These are phyloP conservation scores for Rhamnusium bicolor DNA, from an alignment of 2,888 invertebrate species.

Conservation along the genomic window DNA sequence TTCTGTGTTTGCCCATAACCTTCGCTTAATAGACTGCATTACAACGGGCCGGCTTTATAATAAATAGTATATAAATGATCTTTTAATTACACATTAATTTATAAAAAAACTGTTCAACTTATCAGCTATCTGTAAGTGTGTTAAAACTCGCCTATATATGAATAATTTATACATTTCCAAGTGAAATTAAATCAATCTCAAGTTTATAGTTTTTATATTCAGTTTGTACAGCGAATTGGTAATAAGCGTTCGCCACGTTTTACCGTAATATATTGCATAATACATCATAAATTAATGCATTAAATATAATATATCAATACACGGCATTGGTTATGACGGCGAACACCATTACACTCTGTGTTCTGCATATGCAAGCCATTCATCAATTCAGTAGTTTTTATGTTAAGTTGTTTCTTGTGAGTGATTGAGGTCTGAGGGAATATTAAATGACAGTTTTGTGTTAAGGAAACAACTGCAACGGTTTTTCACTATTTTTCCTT, in stretches of 20 bases:
- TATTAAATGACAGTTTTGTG: no score
- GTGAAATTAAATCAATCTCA: background rate
- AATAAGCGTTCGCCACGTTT: background rate
- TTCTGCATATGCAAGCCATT: background rate
- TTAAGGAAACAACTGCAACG: no score
- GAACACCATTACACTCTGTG: background rate
- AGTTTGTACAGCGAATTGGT: background rate
- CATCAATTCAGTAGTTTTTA: constrained; percentile 2
- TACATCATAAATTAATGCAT: background rate
- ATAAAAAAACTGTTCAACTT: background rate
- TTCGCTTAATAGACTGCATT: no score
- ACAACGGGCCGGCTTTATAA: no score
- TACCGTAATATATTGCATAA: background rate
- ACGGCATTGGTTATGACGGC: background rate
- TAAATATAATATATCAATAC: background rate
- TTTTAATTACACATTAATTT: background rate
- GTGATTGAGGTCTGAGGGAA: no score
- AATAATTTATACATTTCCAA: background rate
- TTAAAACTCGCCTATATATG: background rate
- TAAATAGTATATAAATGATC: no score
- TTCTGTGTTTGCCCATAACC: no score
- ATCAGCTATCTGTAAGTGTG: background rate
- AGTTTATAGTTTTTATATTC: background rate
- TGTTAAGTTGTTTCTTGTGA: background rate
- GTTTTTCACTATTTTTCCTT: no score